Conservation (phyloP, 2,797 vertebrate genomes). For the Pelochelys cantorii region DNA sequence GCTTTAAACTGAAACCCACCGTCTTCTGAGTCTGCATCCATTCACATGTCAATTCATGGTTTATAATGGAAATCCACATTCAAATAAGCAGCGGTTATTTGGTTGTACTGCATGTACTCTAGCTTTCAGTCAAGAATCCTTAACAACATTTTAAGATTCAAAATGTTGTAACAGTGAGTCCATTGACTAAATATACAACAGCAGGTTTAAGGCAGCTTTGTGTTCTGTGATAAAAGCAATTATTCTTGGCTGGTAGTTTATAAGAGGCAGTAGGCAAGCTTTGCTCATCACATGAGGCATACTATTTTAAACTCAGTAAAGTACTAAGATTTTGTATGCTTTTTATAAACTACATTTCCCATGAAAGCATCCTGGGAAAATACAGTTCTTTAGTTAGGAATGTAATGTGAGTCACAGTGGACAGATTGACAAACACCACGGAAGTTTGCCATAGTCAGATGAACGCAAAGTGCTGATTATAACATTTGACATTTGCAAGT, state of each 20-base stretch:
- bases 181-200: conserved; percentile 41
- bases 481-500: background rate
- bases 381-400: background rate
- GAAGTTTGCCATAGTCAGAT: conserved; percentile 13
- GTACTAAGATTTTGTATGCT: background rate
- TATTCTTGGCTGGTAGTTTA: conserved; percentile 29
- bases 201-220: conserved; percentile 59
- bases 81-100: conserved; percentile 28
- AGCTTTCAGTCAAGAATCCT: conserved; percentile 33
- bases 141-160: conserved; percentile 46
- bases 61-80: conserved; percentile 41
- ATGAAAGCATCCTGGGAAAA: conserved; percentile 53
- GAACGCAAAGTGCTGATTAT: conserved; percentile 20
- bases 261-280: conserved; percentile 53
- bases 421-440: conserved; percentile 41
- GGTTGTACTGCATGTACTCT: conserved; percentile 44
- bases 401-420: background rate
- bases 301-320: conserved; percentile 40
- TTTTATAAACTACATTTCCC: conserved; percentile 60
- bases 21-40: conserved; percentile 22
- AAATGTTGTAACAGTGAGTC: conserved; percentile 57
- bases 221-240: conserved; percentile 52
- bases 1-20: conserved; percentile 54
- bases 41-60: conserved; percentile 20
- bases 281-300: conserved; percentile 43